These are phyloP conservation scores for Caenorhabditis plicata DNA, from an alignment of 2,888 invertebrate species.

Conservation along the genomic window DNA sequence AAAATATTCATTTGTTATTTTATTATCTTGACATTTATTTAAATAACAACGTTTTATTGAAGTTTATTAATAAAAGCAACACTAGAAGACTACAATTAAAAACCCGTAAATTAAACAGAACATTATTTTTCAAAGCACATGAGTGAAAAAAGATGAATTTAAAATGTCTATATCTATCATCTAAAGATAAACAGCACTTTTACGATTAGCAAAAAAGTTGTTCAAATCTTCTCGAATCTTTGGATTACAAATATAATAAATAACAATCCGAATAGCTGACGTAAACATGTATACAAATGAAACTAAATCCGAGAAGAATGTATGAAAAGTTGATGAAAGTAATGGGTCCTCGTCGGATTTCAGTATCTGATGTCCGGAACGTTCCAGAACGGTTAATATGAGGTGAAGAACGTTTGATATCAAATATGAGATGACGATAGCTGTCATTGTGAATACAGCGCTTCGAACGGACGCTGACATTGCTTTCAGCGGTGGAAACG, in stretches of 20 bases:
- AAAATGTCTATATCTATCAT: too few species aligned
- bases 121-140: too few species aligned
- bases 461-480: conserved; percentile 49
- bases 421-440: conserved; percentile 63
- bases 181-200: conserved; percentile 28
- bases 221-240: conserved; percentile 50
- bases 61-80: too few species aligned
- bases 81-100: too few species aligned
- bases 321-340: conserved; percentile 63
- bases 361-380: conserved; percentile 52
- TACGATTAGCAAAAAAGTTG: conserved; percentile 29
- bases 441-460: conserved; percentile 63
- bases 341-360: conserved; percentile 48
- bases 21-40: too few species aligned
- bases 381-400: conserved; percentile 57
- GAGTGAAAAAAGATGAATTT: too few species aligned
- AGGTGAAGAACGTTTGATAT: conserved; percentile 61
- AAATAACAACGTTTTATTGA: too few species aligned
- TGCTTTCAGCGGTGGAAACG: conserved; percentile 36
- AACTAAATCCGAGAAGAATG: conserved; percentile 59
- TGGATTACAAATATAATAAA: conserved; percentile 62
- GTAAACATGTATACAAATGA: conserved; percentile 64
- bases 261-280: conserved; percentile 59
- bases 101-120: too few species aligned
- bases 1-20: too few species aligned